These are phyloP conservation scores for Rhodophaea formosa DNA, from an alignment of 2,888 invertebrate genomes.

Conservation along the genomic window DNA sequence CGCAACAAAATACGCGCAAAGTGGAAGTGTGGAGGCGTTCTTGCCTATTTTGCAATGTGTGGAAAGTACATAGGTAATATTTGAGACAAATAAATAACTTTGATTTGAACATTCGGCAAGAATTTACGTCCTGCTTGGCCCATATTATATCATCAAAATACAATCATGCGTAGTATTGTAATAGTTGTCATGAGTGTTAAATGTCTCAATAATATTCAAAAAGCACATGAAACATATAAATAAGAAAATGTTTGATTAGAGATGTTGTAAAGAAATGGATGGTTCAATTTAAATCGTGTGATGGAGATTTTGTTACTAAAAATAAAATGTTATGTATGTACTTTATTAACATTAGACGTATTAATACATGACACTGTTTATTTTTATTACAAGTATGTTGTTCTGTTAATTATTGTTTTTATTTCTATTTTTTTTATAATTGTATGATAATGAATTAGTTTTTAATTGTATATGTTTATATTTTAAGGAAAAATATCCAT, in stretches of 20 bases:
- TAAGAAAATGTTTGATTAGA: conserved; percentile 4
- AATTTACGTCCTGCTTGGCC: no score
- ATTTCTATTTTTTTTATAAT: conserved; percentile 58
- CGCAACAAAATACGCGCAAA: no score
- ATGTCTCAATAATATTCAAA: conserved; percentile 16
- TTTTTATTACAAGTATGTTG: conserved; percentile 60
- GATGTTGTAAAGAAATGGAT: conserved; percentile 9
- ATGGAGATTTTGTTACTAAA: conserved; percentile 53
- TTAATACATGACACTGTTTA: conserved; percentile 69
- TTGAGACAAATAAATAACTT: no score
- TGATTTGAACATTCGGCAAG: no score
- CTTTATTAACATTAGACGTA: conserved; percentile 52
- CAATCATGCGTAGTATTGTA: conserved; percentile 1
- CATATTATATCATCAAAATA: not conserved
- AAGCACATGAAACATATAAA: conserved; percentile 6
- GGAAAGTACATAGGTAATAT: no score
- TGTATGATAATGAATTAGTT: conserved; percentile 59
- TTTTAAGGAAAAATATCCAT: conserved; percentile 73
- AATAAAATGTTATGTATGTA: conserved; percentile 32
- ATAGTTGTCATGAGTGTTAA: conserved; percentile 22
- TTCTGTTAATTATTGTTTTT: conserved; percentile 61
- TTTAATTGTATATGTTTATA: conserved; percentile 57
- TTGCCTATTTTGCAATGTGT: no score
- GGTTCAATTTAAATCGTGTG: conserved; percentile 40
- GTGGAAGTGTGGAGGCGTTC: no score